phyloP scores from a whole-genome alignment of 1,140 invertebrate species.

The Drosophila bifasciata region DNA sequence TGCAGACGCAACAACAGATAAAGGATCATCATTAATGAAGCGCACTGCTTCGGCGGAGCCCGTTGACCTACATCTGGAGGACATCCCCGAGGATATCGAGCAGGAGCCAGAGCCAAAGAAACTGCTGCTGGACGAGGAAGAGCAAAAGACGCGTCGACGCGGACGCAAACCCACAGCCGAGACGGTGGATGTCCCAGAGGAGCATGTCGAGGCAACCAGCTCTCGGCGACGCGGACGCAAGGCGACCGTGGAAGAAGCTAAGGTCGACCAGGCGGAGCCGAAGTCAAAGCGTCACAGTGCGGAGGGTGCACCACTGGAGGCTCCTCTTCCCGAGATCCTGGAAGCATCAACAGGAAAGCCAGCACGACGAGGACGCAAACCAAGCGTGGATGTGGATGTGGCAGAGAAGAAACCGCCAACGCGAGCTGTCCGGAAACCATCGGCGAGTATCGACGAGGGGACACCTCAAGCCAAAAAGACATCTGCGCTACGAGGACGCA shows the following conservation, averaged over 20 bases:
- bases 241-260: slow-evolving; percentile 22
- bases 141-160: slow-evolving; percentile 15
- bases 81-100: slow-evolving; percentile 15
- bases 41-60: slow-evolving; percentile 12
- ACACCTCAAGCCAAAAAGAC: slow-evolving; percentile 37
- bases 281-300: slow-evolving; percentile 13
- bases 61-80: background rate
- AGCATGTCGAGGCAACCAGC: background rate
- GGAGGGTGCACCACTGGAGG: background rate
- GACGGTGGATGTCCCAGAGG: background rate
- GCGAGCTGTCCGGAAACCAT: slow-evolving; percentile 43
- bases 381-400: slow-evolving; percentile 20
- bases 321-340: slow-evolving; percentile 4
- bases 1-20: slow-evolving; percentile 1
- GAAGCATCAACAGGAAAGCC: slow-evolving; percentile 8
- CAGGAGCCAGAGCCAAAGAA: slow-evolving; percentile 3
- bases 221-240: slow-evolving; percentile 25
- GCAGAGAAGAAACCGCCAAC: slow-evolving; percentile 24
- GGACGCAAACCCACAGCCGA: slow-evolving; percentile 23
- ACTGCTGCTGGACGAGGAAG: slow-evolving; percentile 1
- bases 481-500: slow-evolving; percentile 30
- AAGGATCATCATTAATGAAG: slow-evolving; percentile 3
- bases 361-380: slow-evolving; percentile 16
- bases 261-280: slow-evolving; percentile 2
- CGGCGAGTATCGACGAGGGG: slow-evolving; percentile 32